Percentiles rank a stretch among this genome's conserved stretches.
These are phyloP conservation scores for Metallyticus violacea DNA, from an alignment of 2,888 invertebrate species.

Conservation along the genomic window DNA sequence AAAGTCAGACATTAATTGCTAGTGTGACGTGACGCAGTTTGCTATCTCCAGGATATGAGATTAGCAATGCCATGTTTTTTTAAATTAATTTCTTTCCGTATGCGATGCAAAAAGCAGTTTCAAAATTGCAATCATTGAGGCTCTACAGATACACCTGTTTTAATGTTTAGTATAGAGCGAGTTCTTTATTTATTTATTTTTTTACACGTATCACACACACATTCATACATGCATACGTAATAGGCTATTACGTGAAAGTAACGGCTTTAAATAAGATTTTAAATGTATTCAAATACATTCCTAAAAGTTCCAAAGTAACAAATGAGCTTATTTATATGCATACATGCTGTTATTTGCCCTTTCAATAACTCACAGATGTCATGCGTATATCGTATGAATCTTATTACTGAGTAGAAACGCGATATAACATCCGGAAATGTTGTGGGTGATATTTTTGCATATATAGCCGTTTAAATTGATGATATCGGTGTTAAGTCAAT, in stretches of 20 bases:
- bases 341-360: neutral
- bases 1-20: too few species aligned
- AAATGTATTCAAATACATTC: neutral
- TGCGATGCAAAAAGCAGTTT: too few species aligned
- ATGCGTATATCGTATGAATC: neutral
- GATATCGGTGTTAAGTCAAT: neutral
- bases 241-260: neutral
- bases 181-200: too few species aligned
- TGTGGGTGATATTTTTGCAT: neutral
- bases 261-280: neutral
- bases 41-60: too few species aligned
- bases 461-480: neutral
- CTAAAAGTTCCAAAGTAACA: neutral
- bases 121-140: too few species aligned
- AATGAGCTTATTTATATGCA: neutral
- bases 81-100: too few species aligned
- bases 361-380: neutral
- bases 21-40: too few species aligned
- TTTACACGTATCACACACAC: neutral
- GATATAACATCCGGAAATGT: neutral
- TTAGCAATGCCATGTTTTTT: too few species aligned
- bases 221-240: neutral
- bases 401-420: neutral
- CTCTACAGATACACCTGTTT: too few species aligned
- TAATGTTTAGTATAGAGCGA: too few species aligned